phyloP scores from a whole-genome alignment of 2,797 vertebrate species.

The Anisognathus igniventris region DNA sequence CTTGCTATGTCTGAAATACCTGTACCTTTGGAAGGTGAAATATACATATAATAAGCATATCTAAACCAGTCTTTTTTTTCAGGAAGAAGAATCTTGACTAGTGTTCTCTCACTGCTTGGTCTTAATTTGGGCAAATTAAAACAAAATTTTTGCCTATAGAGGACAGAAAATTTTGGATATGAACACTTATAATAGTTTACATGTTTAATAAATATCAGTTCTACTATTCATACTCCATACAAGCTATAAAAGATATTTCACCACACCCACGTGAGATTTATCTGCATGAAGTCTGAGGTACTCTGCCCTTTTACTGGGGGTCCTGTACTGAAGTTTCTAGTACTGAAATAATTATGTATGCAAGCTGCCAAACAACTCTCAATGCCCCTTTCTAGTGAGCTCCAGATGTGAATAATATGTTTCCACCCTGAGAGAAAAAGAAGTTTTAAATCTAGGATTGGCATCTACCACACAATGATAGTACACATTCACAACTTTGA shows the following conservation, averaged over 20 bases:
- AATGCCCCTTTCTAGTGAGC: background rate
- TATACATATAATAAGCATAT: background rate
- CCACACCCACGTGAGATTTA: background rate
- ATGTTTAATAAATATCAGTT: background rate
- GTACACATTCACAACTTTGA: background rate
- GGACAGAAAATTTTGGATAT: background rate
- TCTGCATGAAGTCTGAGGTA: background rate
- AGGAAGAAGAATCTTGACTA: background rate
- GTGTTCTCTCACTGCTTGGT: background rate
- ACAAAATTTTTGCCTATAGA: fast-evolving
- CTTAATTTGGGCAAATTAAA: background rate
- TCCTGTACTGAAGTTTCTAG: background rate
- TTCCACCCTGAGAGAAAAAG: background rate
- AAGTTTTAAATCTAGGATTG: background rate
- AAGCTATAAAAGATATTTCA: background rate
- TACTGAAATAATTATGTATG: background rate
- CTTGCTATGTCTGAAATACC: background rate
- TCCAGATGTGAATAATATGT: background rate
- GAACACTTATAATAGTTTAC: background rate
- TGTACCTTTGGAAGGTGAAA: background rate
- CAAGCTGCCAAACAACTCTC: background rate
- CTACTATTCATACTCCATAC: background rate
- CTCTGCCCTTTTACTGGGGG: background rate
- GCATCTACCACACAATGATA: background rate
- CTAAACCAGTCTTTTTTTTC: background rate